phyloP scores from a whole-genome alignment of 2,113 vertebrate genomes.

The Neolamprologus caudopunctatus region DNA sequence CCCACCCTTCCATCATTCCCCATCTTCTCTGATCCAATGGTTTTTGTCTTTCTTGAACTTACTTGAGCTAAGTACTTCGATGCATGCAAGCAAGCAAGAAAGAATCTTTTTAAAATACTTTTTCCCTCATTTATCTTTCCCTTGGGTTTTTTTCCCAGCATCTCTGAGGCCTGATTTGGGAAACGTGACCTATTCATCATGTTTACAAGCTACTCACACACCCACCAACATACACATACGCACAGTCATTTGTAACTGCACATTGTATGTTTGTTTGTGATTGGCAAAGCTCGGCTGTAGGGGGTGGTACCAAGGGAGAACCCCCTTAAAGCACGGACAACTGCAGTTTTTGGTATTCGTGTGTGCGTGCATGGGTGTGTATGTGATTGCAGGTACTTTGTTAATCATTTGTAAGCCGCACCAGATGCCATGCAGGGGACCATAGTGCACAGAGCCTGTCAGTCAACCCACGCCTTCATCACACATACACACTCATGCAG shows the following conservation, averaged over 20 bases:
- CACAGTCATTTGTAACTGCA: slow-evolving; percentile 8
- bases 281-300: slow-evolving; percentile 1
- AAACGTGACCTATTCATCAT: slow-evolving; percentile 62
- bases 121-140: not conserved
- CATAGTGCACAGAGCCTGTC: slow-evolving; percentile 32
- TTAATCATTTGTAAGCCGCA: slow-evolving; percentile 66
- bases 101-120: not conserved
- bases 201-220: slow-evolving; percentile 19
- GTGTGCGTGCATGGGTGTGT: not conserved
- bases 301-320: not conserved
- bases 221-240: not conserved
- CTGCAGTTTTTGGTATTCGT: not conserved
- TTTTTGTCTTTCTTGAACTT: not conserved
- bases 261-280: slow-evolving; percentile 10
- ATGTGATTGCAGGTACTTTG: slow-evolving; percentile 54
- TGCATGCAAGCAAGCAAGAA: not conserved
- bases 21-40: not conserved
- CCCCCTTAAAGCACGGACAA: slow-evolving; percentile 17
- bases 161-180: slow-evolving; percentile 43
- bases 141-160: not conserved
- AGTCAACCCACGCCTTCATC: slow-evolving; percentile 39
- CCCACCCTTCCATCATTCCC: not conserved
- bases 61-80: not conserved
- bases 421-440: slow-evolving; percentile 50
- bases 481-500: slow-evolving; percentile 26